Evolutionary conservation across 1,140 invertebrate species (phyloP).

Genomic region (Penaeus indicus): DNA sequence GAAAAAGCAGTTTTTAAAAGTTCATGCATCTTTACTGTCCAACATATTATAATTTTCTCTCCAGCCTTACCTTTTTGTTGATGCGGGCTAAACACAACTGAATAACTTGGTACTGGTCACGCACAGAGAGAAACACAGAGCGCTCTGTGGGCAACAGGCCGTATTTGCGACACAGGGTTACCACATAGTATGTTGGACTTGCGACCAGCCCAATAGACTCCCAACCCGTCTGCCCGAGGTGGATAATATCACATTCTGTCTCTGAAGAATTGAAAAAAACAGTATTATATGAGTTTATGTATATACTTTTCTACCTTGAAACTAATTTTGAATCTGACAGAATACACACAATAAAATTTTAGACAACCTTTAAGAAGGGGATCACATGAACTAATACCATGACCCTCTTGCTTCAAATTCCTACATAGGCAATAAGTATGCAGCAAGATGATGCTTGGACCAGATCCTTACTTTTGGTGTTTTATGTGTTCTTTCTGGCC

Average conservation of each 20-base stretch:
- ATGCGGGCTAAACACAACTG: slow-evolving; percentile 57
- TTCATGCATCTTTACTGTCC: not conserved
- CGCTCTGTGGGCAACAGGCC: slow-evolving; percentile 34
- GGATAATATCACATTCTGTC: not conserved
- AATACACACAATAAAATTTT: too few species aligned
- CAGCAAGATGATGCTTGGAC: too few species aligned
- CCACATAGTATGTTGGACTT: slow-evolving; percentile 34
- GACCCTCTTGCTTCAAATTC: too few species aligned
- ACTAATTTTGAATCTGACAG: too few species aligned
- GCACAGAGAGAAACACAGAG: slow-evolving; percentile 41
- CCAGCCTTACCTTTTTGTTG: slow-evolving; percentile 52
- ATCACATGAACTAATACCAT: too few species aligned
- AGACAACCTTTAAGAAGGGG: too few species aligned
- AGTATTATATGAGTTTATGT: too few species aligned
- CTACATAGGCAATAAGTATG: too few species aligned
- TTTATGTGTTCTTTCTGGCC: too few species aligned
- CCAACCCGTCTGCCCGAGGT: slow-evolving; percentile 41
- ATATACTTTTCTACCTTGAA: too few species aligned
- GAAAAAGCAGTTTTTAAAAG: not conserved
- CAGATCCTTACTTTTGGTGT: too few species aligned
- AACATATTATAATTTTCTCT: not conserved
- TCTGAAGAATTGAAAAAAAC: too few species aligned
- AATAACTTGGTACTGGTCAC: slow-evolving; percentile 61
- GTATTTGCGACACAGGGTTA: slow-evolving; percentile 11
- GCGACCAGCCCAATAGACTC: slow-evolving; percentile 14